A percentile compares a stretch with the other conserved stretches of the same genome.
phyloP scores from a whole-genome alignment of 1,140 invertebrate species.

The Bombus waltoni region DNA sequence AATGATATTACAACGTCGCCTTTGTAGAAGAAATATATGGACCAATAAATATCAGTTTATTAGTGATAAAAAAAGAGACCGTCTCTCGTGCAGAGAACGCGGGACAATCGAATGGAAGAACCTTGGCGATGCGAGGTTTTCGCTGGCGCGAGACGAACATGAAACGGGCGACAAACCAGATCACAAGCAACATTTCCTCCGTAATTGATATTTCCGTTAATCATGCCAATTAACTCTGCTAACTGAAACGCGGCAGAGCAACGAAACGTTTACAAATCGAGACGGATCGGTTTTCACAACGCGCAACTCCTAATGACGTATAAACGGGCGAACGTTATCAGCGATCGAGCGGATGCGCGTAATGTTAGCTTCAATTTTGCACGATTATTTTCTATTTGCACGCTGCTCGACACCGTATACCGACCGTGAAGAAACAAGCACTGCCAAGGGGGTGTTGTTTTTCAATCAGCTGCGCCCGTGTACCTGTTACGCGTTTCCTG shows the following conservation, averaged over 20 bases:
- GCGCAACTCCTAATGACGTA: neutral
- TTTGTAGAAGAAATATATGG: too few relatives aligned
- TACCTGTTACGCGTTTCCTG: conserved; percentile 25
- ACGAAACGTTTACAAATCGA: too few relatives aligned
- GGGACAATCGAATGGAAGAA: too few relatives aligned
- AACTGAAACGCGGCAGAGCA: neutral
- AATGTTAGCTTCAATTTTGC: neutral
- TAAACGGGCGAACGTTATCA: neutral
- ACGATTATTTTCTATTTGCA: conserved; percentile 6
- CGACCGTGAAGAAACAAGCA: neutral
- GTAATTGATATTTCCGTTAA: neutral
- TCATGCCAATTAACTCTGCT: neutral
- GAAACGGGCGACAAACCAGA: neutral
- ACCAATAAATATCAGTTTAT: too few relatives aligned
- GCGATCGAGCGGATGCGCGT: neutral
- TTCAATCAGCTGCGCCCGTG: conserved; percentile 58
- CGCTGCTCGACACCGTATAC: neutral
- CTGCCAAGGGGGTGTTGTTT: conserved; percentile 27
- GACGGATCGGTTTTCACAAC: neutral
- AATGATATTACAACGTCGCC: fast-evolving
- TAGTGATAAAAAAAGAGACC: too few relatives aligned
- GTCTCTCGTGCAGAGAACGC: too few relatives aligned
- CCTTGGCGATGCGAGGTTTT: too few relatives aligned
- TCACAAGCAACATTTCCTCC: neutral
- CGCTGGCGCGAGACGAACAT: neutral